Evolutionary conservation across 2,113 vertebrate genomes (phyloP).

Genomic region (Macrotis lagotis): DNA sequence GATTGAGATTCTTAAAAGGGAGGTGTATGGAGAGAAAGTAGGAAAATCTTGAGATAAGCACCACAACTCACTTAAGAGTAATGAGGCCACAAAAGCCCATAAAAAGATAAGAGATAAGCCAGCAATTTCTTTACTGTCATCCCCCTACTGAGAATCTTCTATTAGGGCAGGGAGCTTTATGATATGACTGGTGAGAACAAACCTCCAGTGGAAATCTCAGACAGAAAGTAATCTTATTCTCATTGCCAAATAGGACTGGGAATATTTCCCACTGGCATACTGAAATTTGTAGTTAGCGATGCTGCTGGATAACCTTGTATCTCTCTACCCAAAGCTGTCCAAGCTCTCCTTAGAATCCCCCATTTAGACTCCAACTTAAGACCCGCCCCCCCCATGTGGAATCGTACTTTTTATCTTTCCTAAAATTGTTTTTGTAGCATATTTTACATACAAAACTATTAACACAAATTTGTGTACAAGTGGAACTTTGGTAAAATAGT

Average conservation of each 20-base stretch:
- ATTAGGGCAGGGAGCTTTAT: neutral
- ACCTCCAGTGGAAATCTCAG: neutral
- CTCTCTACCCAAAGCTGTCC: neutral
- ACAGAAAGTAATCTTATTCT: neutral
- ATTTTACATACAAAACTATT: neutral
- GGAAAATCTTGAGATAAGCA: neutral
- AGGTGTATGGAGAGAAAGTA: neutral
- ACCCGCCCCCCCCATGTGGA: neutral
- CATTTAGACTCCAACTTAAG: too few relatives aligned
- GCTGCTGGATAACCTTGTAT: neutral
- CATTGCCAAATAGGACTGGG: neutral
- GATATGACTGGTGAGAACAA: neutral
- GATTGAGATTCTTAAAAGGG: neutral
- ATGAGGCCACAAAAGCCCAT: neutral
- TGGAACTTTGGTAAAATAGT: neutral
- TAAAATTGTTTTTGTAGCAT: neutral
- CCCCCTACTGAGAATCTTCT: neutral
- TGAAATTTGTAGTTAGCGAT: neutral
- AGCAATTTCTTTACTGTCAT: neutral
- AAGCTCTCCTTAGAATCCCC: neutral
- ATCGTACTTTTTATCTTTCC: neutral
- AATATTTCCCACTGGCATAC: neutral
- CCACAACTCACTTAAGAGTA: neutral
- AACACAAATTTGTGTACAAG: neutral
- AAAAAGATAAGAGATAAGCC: neutral